phyloP scores from a whole-genome alignment of 2,113 vertebrate genomes.

The Gambusia affinis region DNA sequence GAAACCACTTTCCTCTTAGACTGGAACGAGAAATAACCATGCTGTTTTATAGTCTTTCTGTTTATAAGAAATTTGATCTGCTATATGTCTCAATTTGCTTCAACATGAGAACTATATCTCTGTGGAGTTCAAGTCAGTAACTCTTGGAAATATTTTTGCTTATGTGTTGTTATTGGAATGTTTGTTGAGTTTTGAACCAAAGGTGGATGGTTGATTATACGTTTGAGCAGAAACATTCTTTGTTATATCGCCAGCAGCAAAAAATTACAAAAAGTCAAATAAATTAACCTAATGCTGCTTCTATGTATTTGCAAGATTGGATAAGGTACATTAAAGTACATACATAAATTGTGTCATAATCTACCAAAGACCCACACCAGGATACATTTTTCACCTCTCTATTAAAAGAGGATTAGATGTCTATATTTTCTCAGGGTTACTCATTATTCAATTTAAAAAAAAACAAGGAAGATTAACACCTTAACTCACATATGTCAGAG shows the following conservation, averaged over 20 bases:
- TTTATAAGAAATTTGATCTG: slow-evolving; percentile 42
- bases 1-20: slow-evolving; percentile 54
- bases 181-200: not conserved
- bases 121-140: slow-evolving; percentile 28
- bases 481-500: too few species aligned
- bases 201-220: not conserved
- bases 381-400: not conserved
- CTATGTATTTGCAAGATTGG: too few species aligned
- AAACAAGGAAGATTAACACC: not conserved
- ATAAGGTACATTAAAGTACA: not conserved
- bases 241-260: not conserved
- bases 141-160: not conserved
- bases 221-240: not conserved
- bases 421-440: not conserved
- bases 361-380: not conserved
- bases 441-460: not conserved
- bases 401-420: not conserved
- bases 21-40: slow-evolving; percentile 49
- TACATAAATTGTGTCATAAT: too few species aligned
- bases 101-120: slow-evolving; percentile 20
- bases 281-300: not conserved
- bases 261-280: not conserved
- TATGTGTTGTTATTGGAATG: not conserved
- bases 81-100: slow-evolving; percentile 34
- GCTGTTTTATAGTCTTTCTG: slow-evolving; percentile 65